Evolutionary conservation across 2,797 vertebrate species (phyloP).

Genomic region (Cetoscarus ocellatus): DNA sequence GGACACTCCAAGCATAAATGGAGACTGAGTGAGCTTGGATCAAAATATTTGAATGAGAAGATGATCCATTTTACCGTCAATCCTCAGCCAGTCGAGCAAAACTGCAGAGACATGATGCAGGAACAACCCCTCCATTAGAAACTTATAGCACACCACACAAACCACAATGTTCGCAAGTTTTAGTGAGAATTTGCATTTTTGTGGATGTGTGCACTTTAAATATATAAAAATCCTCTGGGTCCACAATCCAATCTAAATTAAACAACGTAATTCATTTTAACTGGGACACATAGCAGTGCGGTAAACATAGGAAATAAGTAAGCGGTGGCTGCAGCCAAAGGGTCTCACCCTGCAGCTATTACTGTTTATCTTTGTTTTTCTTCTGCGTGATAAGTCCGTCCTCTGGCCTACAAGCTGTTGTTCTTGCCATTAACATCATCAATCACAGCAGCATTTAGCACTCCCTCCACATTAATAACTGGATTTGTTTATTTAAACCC

Average conservation of each 20-base stretch:
- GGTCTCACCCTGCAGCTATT: conserved; percentile 32
- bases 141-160: no score
- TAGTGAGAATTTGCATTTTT: no score
- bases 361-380: conserved; percentile 59
- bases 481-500: conserved; percentile 47
- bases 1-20: no score
- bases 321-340: conserved; percentile 19
- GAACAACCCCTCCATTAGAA: no score
- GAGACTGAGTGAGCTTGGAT: no score
- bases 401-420: conserved; percentile 58
- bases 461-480: conserved; percentile 65
- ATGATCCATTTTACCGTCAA: no score
- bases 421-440: conserved; percentile 54
- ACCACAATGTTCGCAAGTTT: no score
- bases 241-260: conserved; percentile 28
- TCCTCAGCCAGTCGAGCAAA: no score
- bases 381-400: conserved; percentile 54
- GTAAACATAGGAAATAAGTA: conserved; percentile 55
- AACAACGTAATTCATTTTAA: conserved; percentile 49
- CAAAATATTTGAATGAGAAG: no score
- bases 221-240: conserved; percentile 4
- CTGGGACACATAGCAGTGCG: conserved; percentile 3
- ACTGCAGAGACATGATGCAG: no score
- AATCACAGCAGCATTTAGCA: conserved; percentile 55
- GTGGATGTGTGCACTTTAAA: no score